Base-by-base conservation (phyloP, 2,888 invertebrate species). In the Acleris cristana region DNA sequence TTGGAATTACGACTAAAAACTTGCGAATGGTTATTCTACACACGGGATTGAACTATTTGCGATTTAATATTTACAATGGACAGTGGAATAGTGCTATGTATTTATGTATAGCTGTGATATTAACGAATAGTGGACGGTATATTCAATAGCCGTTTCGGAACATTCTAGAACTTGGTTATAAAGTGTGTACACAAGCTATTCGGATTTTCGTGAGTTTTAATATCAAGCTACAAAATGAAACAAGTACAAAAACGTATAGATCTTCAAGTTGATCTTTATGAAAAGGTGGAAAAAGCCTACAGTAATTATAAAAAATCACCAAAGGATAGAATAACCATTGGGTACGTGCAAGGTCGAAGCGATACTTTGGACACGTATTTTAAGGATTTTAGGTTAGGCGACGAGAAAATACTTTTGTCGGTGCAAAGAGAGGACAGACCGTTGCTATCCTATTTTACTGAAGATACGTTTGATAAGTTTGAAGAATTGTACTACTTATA, bases 241-340 rank as follows among this genome's bases (percentile, higher is more conserved):
- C 4, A 48, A 7, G n/a, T 48, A 48, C 2, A n/a, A 48, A 48
- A 18, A 48, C 26, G 26, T 26, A 26, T 26, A 26, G 26, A 0
- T 26, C 26, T 26, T 26, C 26, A 26, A 26, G 5, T 26, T 26
- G 26, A 26, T 26, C 26, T 26, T 6, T 26, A 26, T 26, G 48
- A 48, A 4, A 48, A 48, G n/a, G 48, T 48, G 48, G n/a, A n/a
- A 16, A 48, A 18, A 3, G 48, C 48, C 16, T 48, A 48, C 48
- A 48, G 16, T n/a, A 48, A 48, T n/a, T 48, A 48, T n/a, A 48
- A 48, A n/a, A 48, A 48, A n/a, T 48, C 48, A 5, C n/a, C 48
- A n/a, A 48, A 48, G 48, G 48, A 48, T 2, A 48, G 48, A 48
- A 48, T 48, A n/a, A 48, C 48, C 7, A 6, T 48, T 48, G 48